These are phyloP conservation scores for Drosophila elegans DNA, from an alignment of 1,140 invertebrate genomes.

Conservation along the genomic window DNA sequence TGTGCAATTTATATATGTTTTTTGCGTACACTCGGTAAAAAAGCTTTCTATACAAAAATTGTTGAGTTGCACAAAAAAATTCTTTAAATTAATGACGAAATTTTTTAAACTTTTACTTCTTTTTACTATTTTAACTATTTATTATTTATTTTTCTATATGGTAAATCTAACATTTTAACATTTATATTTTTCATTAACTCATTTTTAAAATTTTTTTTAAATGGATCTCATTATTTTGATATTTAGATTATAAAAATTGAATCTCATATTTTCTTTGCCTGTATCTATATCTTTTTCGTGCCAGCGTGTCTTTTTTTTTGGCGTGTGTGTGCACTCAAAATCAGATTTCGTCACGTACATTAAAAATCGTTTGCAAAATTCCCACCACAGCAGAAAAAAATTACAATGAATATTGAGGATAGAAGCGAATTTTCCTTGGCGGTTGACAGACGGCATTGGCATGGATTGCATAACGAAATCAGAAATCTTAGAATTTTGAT, in stretches of 20 bases:
- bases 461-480: constrained; percentile 63
- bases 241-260: too few relatives aligned
- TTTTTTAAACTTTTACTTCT: too few relatives aligned
- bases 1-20: constrained; percentile 31
- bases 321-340: constrained; percentile 62
- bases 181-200: too few relatives aligned
- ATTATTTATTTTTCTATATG: too few relatives aligned
- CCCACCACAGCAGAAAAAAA: constrained; percentile 14
- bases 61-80: too few relatives aligned
- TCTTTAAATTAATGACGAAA: too few relatives aligned
- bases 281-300: constrained; percentile 16
- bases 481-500: constrained; percentile 31
- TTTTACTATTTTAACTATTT: too few relatives aligned
- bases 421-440: constrained; percentile 50
- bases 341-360: constrained; percentile 80
- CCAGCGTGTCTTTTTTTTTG: constrained; percentile 12
- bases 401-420: constrained; percentile 17
- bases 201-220: too few relatives aligned
- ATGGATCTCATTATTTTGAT: too few relatives aligned
- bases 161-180: too few relatives aligned
- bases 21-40: constrained; percentile 1
- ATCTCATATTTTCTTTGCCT: background rate
- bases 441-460: constrained; percentile 63
- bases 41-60: too few relatives aligned
- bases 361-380: constrained; percentile 72